Evolutionary conservation across 2,113 vertebrate genomes (phyloP).

Genomic region (Sporophila hypoxantha): DNA sequence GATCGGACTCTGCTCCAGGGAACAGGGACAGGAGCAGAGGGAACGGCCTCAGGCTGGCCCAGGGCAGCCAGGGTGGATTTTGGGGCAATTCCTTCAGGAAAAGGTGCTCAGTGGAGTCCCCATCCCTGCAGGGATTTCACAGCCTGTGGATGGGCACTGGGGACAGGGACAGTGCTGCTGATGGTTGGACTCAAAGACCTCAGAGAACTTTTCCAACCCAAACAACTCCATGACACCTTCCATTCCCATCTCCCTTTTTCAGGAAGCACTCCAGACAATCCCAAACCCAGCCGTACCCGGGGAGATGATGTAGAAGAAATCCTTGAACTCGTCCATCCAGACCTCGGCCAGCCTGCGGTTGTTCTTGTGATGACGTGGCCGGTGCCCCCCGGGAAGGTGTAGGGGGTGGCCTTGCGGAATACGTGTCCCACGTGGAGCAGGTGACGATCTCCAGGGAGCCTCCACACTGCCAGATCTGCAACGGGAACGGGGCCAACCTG

Average conservation of each 20-base stretch:
- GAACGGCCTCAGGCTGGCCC: too few relatives aligned
- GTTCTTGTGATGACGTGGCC: slow-evolving; percentile 98
- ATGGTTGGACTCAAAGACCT: fast-evolving
- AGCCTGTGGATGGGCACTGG: too few relatives aligned
- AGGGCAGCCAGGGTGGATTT: too few relatives aligned
- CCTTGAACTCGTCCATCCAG: slow-evolving; percentile 99
- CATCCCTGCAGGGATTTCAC: too few relatives aligned
- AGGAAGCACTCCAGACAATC: fast-evolving
- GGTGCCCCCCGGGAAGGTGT: slow-evolving; percentile 96
- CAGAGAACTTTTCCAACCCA: fast-evolving
- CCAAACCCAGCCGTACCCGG: slow-evolving; percentile 69
- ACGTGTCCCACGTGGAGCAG: slow-evolving; percentile 97
- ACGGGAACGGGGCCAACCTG: background rate
- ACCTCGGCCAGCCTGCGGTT: slow-evolving; percentile 94
- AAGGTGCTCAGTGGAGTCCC: too few relatives aligned
- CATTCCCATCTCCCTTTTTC: fast-evolving
- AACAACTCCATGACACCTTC: fast-evolving
- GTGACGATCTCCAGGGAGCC: slow-evolving; percentile 95
- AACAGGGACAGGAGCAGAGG: too few relatives aligned
- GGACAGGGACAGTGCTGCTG: background rate
- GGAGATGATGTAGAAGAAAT: slow-evolving; percentile 98
- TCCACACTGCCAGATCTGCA: slow-evolving; percentile 94
- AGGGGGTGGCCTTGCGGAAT: slow-evolving; percentile 95
- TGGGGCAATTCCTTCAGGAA: too few relatives aligned
- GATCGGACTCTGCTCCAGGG: too few relatives aligned